Evolutionary conservation across 2,113 vertebrate species (phyloP).

Genomic region (Cinclus mexicanus): DNA sequence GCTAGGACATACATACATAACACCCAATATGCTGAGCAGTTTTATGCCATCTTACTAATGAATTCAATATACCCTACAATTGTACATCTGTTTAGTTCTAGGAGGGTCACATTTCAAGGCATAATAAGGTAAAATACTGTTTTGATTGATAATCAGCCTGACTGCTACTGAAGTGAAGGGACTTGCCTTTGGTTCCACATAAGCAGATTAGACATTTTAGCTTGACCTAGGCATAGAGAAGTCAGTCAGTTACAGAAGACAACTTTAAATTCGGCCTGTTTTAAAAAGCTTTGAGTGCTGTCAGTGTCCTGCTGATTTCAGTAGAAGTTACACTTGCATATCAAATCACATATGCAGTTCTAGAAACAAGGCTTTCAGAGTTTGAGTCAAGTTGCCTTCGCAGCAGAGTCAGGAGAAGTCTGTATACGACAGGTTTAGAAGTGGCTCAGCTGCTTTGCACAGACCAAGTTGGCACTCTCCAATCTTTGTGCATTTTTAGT

Average conservation of each 20-base stretch:
- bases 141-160: neutral
- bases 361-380: neutral
- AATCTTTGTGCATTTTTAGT: neutral
- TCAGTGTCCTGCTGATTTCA: neutral
- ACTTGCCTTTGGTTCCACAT: neutral
- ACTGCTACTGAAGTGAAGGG: neutral
- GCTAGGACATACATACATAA: neutral
- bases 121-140: neutral
- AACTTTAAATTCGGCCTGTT: neutral
- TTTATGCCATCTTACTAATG: neutral
- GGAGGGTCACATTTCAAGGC: neutral
- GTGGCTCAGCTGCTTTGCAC: neutral
- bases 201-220: neutral
- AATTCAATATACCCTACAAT: neutral
- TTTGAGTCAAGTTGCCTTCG: neutral
- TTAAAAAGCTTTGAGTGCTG: neutral
- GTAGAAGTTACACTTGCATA: neutral
- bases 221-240: neutral
- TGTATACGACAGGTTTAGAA: neutral
- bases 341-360: neutral
- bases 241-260: neutral
- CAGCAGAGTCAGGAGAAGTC: neutral
- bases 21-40: neutral
- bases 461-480: neutral
- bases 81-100: neutral